phyloP scores from a whole-genome alignment of 2,888 invertebrate genomes.

The Stegana nigrithorax region DNA sequence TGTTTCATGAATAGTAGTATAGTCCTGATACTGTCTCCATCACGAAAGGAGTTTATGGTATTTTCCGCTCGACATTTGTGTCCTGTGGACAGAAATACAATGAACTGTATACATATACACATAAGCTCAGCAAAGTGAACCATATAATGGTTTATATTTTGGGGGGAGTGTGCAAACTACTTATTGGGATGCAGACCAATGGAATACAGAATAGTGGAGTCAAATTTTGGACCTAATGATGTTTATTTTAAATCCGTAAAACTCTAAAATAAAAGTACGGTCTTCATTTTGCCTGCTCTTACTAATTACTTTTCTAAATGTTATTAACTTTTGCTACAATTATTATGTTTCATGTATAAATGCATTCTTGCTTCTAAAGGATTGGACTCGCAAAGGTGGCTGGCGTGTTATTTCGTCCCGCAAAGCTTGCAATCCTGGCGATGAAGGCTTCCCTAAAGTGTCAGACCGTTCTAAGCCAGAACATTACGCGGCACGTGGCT shows the following conservation, averaged over 20 bases:
- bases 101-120: too few relatives aligned
- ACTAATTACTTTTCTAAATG: not conserved
- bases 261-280: not conserved
- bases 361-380: constrained; percentile 67
- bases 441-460: constrained; percentile 76
- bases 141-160: too few relatives aligned
- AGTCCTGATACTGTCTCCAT: too few relatives aligned
- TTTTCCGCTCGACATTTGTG: too few relatives aligned
- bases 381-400: constrained; percentile 83
- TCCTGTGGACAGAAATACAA: too few relatives aligned
- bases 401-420: constrained; percentile 75
- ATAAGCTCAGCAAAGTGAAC: too few relatives aligned
- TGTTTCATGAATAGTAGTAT: too few relatives aligned
- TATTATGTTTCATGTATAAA: not conserved
- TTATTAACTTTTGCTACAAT: not conserved
- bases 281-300: not conserved
- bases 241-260: not conserved
- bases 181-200: too few relatives aligned
- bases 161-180: too few relatives aligned
- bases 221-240: not conserved
- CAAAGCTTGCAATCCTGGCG: constrained; percentile 74
- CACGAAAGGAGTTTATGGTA: too few relatives aligned
- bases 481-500: constrained; percentile 81
- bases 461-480: constrained; percentile 72
- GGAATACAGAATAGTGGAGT: too few relatives aligned